phyloP scores from a whole-genome alignment of 1,140 invertebrate genomes.

The Tetragnatha versicolor region DNA sequence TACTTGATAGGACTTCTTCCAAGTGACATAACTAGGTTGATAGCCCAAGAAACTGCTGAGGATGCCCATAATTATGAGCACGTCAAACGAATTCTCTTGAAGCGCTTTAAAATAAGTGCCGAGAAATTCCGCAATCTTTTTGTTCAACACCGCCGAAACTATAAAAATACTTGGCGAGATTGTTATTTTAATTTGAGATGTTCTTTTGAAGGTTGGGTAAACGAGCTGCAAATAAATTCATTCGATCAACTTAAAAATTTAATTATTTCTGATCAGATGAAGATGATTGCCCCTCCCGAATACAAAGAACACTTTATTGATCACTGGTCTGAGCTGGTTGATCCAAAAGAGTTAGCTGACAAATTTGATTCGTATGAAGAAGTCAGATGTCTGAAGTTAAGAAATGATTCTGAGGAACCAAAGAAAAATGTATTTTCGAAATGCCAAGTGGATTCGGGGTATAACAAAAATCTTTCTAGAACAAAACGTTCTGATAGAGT shows the following conservation, averaged over 20 bases:
- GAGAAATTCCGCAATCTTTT: not conserved
- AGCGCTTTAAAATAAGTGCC: slow-evolving; percentile 14
- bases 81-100: not conserved
- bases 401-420: no score
- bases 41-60: not conserved
- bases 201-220: slow-evolving; percentile 5
- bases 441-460: no score
- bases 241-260: not conserved
- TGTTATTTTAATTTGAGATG: slow-evolving; percentile 10
- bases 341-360: not conserved
- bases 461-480: no score
- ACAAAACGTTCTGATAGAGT: no score
- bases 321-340: not conserved
- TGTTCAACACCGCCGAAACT: not conserved
- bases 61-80: not conserved
- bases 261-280: not conserved
- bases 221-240: not conserved
- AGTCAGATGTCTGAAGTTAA: no score
- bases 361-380: not conserved
- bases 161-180: not conserved
- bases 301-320: slow-evolving; percentile 2
- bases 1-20: not conserved
- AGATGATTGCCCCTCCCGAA: not conserved
- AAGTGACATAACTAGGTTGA: not conserved
- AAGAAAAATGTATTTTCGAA: no score